Base-by-base conservation (phyloP, 2,113 vertebrate genomes). In the Myodes glareolus region DNA sequence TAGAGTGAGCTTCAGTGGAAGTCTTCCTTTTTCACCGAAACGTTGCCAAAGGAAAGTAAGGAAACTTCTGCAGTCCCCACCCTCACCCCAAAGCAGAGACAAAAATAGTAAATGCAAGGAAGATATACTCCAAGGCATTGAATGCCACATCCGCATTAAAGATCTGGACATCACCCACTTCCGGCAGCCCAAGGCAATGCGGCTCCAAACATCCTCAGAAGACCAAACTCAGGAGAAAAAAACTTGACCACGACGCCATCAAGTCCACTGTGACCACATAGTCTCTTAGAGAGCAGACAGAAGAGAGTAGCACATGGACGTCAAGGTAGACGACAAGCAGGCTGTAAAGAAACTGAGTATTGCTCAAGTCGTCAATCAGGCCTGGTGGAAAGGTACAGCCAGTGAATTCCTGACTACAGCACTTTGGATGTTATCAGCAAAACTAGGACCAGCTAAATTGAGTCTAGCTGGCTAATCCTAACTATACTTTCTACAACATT, bases 11-110 rank as follows among this genome's bases (percentile, higher is more conserved):
- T 25, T 82, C 39, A n/a, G 9, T n/a, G 29, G 58, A 88, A 52
- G 16, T 88, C 85, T 70, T 50, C 45, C 84, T 73, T 92, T 92
- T 88, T 95, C 16, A 88, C 21, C 36, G 45, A 92, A 70, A 88
- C 11, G 5, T 21, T 5, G 5, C 75, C n/a, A 65, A 92, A 65
- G 29, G 16, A 36, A 16, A 72, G 61, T 13, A 73, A 80, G 7
- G 33, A n/a, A 45, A 9, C 6, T 73, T 58, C 39, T 81, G 65
- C 2, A 25, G 36, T 29, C 10, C 73, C 65, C 13, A 86, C 39
- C 39, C 39, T 33, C 29, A 86, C 23, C 61, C 39, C 29, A 21
- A 70, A 92, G 75, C 80, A 39, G 42, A 67, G 77, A n/a, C 73
- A 70, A 91, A 91, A n/a, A 67, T 47, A 86, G 14, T 39, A 36